These are phyloP conservation scores for Andrena hattorfiana DNA, from an alignment of 2,888 invertebrate genomes.

Conservation along the genomic window DNA sequence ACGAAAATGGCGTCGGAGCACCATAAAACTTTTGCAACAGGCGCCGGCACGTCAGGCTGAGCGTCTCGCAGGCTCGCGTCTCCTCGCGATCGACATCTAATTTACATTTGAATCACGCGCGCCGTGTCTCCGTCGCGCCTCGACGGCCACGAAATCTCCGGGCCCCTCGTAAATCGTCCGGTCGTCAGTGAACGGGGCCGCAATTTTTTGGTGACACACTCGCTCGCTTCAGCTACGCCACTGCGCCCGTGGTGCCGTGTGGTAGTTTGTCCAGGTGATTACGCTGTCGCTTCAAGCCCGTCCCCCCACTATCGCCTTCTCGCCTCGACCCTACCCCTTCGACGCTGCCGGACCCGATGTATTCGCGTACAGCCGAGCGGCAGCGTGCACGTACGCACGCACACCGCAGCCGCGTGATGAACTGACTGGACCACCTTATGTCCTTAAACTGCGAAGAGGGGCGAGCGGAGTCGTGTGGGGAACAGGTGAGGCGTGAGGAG, in stretches of 20 bases:
- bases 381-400: slow-evolving; percentile 17
- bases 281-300: slow-evolving; percentile 83
- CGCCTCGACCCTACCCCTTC: neutral
- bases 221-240: slow-evolving; percentile 69
- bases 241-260: slow-evolving; percentile 72
- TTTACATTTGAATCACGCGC: slow-evolving; percentile 73
- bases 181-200: slow-evolving; percentile 36
- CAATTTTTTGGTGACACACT: slow-evolving; percentile 67
- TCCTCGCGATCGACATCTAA: slow-evolving; percentile 60
- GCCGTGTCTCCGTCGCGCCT: slow-evolving; percentile 51
- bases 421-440: slow-evolving; percentile 75
- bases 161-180: slow-evolving; percentile 66
- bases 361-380: slow-evolving; percentile 14
- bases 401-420: slow-evolving; percentile 47
- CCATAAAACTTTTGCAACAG: slow-evolving; percentile 49
- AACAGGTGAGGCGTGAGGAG: slow-evolving; percentile 38
- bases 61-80: slow-evolving; percentile 38
- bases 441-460: slow-evolving; percentile 74
- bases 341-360: neutral
- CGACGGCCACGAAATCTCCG: slow-evolving; percentile 52
- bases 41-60: slow-evolving; percentile 63
- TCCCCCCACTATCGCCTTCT: slow-evolving; percentile 53
- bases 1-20: neutral
- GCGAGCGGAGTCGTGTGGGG: slow-evolving; percentile 33
- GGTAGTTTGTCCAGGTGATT: slow-evolving; percentile 83